A percentile compares a stretch with the other conserved stretches of the same genome.
Conservation (phyloP, 2,113 vertebrate genomes). For the Erythrolamprus reginae region DNA sequence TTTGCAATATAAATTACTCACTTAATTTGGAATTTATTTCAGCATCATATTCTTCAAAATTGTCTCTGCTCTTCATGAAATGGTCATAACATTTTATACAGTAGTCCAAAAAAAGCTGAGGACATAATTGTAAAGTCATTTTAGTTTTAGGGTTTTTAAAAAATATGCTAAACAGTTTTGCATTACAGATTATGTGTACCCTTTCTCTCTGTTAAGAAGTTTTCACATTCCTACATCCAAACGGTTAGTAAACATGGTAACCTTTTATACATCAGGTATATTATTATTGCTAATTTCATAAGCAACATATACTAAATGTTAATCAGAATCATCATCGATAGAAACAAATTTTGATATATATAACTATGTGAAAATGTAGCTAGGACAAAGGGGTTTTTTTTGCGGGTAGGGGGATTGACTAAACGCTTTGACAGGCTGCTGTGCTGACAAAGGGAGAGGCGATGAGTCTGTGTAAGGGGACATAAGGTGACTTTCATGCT, state of each 20-base stretch:
- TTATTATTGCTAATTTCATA: neutral
- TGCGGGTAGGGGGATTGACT: too few relatives aligned
- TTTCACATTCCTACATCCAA: neutral
- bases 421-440: too few relatives aligned
- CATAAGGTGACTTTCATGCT: too few relatives aligned
- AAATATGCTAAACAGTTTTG: neutral
- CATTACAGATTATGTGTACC: neutral
- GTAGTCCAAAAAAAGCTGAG: constrained; percentile 84
- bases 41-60: constrained; percentile 81
- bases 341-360: too few relatives aligned
- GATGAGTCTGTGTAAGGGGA: too few relatives aligned
- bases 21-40: constrained; percentile 78
- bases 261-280: neutral
- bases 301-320: neutral
- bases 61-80: constrained; percentile 87
- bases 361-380: too few relatives aligned
- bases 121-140: constrained; percentile 11
- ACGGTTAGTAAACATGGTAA: neutral
- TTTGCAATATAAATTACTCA: constrained; percentile 62
- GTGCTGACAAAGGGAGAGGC: too few relatives aligned
- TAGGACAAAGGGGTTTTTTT: too few relatives aligned
- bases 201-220: neutral
- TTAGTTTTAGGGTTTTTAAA: neutral
- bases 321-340: neutral
- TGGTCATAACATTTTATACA: constrained; percentile 80